Evolutionary conservation across 2,113 vertebrate genomes (phyloP), one percentile per base, ranked within the genome.

Genomic region (Sprattus sprattus): DNA sequence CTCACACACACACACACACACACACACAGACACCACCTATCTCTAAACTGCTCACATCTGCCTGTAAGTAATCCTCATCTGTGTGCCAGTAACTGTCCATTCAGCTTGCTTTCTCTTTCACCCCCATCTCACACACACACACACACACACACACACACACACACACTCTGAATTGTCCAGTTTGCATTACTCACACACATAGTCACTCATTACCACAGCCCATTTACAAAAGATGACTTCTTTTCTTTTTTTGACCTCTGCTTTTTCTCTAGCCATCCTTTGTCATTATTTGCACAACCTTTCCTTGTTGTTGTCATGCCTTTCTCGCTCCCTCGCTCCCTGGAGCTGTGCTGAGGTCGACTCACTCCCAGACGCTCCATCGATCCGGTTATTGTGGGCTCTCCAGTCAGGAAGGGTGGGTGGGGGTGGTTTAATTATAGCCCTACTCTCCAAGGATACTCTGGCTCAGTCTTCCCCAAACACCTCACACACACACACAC

Each of bases 181-280:
- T 88, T 85, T 83, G 39, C 39, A 39, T 47, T 82, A 45, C 39
- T 28, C 82, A 45, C 45, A 39, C 67, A 85, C 9, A 6, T 6
- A 46, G 82, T 91, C 89, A 90, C 67, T 90, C 88, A 90, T 81
- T 78, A 32, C 28, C 2, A 16, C 11, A 5, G 28, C 32, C n/a
- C n/a, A 22, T 64, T 39, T 39, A 39, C 83, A 82, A 57, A 88
- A 91, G 71, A 81, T 86, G 90, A 78, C 92, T 89, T 92, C 85
- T 90, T 92, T 91, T 84, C 91, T 92, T 91, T 93, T 91, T 91
- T 93, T 90, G 84, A 91, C 88, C 90, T 84, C 80, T 81, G 52
- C 67, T 50, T 49, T 28, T 87, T 60, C 10, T 45, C 50, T 81
- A 25, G 84, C 45, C 57, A 45, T 75, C 44, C 82, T 54, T 54